These are phyloP conservation scores for Carcinoscorpius rotundicauda DNA, from an alignment of 1,140 invertebrate species.

Conservation along the genomic window DNA sequence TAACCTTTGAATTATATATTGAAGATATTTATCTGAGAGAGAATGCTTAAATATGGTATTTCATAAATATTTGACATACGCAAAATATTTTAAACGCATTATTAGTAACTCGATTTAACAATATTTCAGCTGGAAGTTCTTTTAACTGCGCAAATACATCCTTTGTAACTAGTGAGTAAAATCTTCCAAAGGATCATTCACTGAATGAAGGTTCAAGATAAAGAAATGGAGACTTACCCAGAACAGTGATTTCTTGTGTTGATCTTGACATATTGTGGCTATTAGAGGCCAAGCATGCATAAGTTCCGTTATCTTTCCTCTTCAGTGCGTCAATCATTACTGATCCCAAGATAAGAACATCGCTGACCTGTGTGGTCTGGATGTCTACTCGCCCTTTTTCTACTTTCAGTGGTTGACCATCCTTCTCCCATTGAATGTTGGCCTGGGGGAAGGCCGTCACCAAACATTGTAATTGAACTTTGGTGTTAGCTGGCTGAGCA, in stretches of 20 bases:
- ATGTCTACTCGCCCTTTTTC: conserved; percentile 6
- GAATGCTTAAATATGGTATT: too few relatives aligned
- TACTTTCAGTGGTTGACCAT: conserved; percentile 9
- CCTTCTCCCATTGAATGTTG: conserved; percentile 14
- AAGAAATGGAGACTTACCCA: conserved; percentile 16
- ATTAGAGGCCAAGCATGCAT: conserved; percentile 19
- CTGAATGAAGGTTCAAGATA: neutral
- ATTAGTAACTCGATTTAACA: too few relatives aligned
- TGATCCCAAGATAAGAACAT: conserved; percentile 9
- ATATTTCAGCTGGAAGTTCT: too few relatives aligned
- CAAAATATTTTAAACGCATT: too few relatives aligned
- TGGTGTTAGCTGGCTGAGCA: too few relatives aligned
- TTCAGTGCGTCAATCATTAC: conserved; percentile 15
- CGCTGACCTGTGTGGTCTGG: conserved; percentile 7
- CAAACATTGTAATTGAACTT: conserved; percentile 5
- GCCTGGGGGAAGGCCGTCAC: conserved; percentile 16
- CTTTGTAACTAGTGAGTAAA: too few relatives aligned
- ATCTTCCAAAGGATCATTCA: too few relatives aligned
- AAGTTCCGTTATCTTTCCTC: conserved; percentile 21
- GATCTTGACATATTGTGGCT: conserved; percentile 17
- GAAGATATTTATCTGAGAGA: too few relatives aligned
- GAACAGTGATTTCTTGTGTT: conserved; percentile 17
- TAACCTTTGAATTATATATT: too few relatives aligned
- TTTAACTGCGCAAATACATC: too few relatives aligned
- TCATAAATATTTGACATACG: too few relatives aligned